Evolutionary conservation across 1,140 invertebrate species (phyloP).

Genomic region (Procambarus virginalis): DNA sequence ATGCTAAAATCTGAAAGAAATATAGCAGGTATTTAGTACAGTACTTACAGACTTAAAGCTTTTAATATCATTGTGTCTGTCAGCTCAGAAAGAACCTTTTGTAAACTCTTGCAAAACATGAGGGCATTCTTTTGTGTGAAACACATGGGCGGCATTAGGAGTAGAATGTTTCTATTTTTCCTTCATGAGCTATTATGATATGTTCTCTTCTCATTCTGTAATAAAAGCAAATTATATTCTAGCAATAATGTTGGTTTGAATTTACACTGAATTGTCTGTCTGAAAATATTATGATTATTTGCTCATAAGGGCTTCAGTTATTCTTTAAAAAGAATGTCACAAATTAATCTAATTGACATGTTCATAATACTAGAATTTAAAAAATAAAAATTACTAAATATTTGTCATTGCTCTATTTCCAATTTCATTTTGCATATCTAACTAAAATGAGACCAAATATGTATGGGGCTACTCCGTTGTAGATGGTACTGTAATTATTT

Average conservation of each 20-base stretch:
- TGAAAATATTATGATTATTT: too few species aligned
- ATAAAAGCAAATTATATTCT: background rate
- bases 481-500: too few species aligned
- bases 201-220: conserved; percentile 55
- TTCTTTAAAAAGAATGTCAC: too few species aligned
- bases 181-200: conserved; percentile 50
- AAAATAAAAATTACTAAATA: too few species aligned
- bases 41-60: background rate
- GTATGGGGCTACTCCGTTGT: too few species aligned
- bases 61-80: background rate
- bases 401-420: too few species aligned
- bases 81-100: conserved; percentile 35
- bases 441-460: too few species aligned
- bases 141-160: conserved; percentile 60
- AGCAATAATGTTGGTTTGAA: background rate
- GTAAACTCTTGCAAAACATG: conserved; percentile 7
- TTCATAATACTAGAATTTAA: too few species aligned
- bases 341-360: too few species aligned
- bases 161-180: conserved; percentile 43
- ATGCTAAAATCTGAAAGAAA: background rate
- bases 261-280: too few species aligned
- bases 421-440: too few species aligned
- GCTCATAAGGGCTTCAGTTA: too few species aligned
- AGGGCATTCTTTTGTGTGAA: conserved; percentile 49
- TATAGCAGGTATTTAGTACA: background rate